Conservation (phyloP, 2,888 invertebrate species). For the Acrobasis suavella region DNA sequence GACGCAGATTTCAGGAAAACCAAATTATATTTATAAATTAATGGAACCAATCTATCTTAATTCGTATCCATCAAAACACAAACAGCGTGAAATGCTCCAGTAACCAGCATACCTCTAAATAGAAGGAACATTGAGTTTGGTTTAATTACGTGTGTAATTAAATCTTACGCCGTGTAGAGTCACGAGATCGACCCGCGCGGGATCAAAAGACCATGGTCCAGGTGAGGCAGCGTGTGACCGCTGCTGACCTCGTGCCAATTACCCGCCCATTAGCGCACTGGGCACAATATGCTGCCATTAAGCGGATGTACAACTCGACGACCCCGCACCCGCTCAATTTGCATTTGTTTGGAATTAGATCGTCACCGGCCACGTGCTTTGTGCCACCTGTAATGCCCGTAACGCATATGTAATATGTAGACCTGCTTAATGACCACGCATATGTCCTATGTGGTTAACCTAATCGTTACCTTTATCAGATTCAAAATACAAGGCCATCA, state of each 20-base stretch:
- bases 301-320: constrained; percentile 67
- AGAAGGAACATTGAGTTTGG: constrained; percentile 46
- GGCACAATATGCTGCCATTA: constrained; percentile 71
- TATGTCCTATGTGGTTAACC: constrained; percentile 48
- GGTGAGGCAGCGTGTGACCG: constrained; percentile 54
- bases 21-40: neutral
- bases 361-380: constrained; percentile 51
- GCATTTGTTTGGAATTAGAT: constrained; percentile 77
- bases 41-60: neutral
- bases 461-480: constrained; percentile 51
- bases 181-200: constrained; percentile 34
- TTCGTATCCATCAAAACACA: neutral
- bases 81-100: neutral
- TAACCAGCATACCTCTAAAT: constrained; percentile 38
- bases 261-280: constrained; percentile 68
- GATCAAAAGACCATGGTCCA: constrained; percentile 44
- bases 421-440: constrained; percentile 49
- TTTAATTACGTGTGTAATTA: constrained; percentile 60
- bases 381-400: constrained; percentile 56
- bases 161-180: constrained; percentile 48
- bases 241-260: constrained; percentile 72
- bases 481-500: constrained; percentile 39
- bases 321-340: constrained; percentile 65
- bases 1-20: no score
- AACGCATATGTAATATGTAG: constrained; percentile 43